phyloP scores from a whole-genome alignment of 2,797 vertebrate genomes.

The Mormyrops boulengeri region DNA sequence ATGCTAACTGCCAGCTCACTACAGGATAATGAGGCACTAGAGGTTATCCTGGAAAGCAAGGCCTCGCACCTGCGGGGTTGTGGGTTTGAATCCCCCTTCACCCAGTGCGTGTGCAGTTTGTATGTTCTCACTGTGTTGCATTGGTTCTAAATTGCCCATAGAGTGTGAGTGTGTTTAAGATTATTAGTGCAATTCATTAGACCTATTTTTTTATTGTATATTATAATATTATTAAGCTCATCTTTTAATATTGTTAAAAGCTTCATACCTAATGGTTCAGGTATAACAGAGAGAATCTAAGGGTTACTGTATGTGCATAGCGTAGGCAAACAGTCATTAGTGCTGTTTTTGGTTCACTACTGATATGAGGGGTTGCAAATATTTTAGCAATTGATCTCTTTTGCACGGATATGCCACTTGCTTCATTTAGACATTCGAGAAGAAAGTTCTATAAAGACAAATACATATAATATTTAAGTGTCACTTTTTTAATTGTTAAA shows the following conservation, averaged over 20 bases:
- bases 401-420: background rate
- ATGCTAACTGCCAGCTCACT: background rate
- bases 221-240: background rate
- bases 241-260: background rate
- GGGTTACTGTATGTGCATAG: background rate
- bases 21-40: no score
- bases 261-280: background rate
- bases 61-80: background rate
- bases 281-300: background rate
- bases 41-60: background rate
- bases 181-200: background rate
- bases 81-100: background rate
- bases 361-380: background rate
- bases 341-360: background rate
- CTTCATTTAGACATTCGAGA: constrained; percentile 5
- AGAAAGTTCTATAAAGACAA: constrained; percentile 21
- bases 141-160: background rate
- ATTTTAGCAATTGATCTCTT: background rate
- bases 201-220: background rate
- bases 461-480: constrained; percentile 21
- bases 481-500: constrained; percentile 17
- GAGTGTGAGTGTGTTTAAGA: background rate
- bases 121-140: background rate
- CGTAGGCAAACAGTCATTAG: background rate
- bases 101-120: background rate